Conservation (phyloP, 2,888 invertebrate genomes). For the Troides aeacus region DNA sequence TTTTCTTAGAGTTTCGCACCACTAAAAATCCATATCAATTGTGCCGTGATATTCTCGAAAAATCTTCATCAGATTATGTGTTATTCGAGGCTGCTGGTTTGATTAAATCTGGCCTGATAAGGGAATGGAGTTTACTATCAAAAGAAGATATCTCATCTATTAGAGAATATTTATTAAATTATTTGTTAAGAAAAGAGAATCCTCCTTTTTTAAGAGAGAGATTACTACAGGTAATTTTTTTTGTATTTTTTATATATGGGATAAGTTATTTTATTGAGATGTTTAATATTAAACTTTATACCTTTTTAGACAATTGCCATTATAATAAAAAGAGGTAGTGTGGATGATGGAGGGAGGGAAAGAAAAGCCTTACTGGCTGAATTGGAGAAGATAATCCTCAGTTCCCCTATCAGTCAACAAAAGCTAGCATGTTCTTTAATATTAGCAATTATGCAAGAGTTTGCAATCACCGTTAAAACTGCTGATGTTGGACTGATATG, state of each 20-base stretch:
- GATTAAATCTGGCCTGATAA: slow-evolving; percentile 88
- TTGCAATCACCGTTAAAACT: slow-evolving; percentile 90
- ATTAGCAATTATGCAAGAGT: slow-evolving; percentile 91
- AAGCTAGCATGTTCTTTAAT: slow-evolving; percentile 91
- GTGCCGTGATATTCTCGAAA: slow-evolving; percentile 89
- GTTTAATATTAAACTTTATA: background rate
- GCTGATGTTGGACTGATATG: slow-evolving; percentile 93
- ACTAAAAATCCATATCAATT: slow-evolving; percentile 89
- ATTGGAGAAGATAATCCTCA: slow-evolving; percentile 88
- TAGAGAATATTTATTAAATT: slow-evolving; percentile 88
- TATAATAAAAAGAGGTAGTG: slow-evolving; percentile 90
- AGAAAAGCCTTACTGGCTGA: slow-evolving; percentile 84
- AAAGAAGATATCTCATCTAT: slow-evolving; percentile 84
- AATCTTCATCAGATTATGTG: slow-evolving; percentile 87
- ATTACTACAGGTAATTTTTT: slow-evolving; percentile 81
- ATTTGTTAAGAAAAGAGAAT: slow-evolving; percentile 84
- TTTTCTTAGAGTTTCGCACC: slow-evolving; percentile 90
- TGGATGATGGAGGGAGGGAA: slow-evolving; percentile 86
- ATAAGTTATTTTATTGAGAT: background rate
- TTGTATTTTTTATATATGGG: background rate
- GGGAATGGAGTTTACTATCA: slow-evolving; percentile 90
- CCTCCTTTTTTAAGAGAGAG: slow-evolving; percentile 89
- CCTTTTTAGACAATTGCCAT: slow-evolving; percentile 88
- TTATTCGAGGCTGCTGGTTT: slow-evolving; percentile 93
- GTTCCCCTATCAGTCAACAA: slow-evolving; percentile 89